Evolutionary conservation across 1,140 invertebrate genomes (phyloP), one percentile per base, ranked within the genome.

Genomic region (Trachymyrmex septentrionalis): DNA sequence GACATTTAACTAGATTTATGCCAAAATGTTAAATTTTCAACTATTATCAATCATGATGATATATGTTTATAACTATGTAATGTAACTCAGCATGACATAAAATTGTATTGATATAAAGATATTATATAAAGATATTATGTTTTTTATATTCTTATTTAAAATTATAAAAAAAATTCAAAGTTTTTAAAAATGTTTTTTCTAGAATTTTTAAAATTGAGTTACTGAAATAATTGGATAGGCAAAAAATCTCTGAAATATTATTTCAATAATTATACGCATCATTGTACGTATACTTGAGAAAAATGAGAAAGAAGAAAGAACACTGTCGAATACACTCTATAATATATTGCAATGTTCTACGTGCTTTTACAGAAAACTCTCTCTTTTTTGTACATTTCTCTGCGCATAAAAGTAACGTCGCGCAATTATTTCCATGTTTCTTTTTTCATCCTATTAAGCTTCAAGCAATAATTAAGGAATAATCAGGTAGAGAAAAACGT

Each of bases 341-440:
- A 44, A 44, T 44, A 72, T 44, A 71, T 69, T 21, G 48, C 12
- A 81, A 55, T 24, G 3, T 38, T 55, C 16, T 27, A 27, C 34
- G n/a, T 66, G 14, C 10, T 30, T 57, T 57, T 3, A 30, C 9
- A 6, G 24, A 44, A 24, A 48, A 12, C 12, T 27, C 14, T 48
- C 14, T n/a, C 24, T 44, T 44, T 77, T 69, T 69, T 71, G 19
- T 27, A 71, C 44, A 71, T 71, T 14, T 10, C 67, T 81, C 5
- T 55, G 5, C 27, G 48, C 24, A 44, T n/a, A 72, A 57, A 71
- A 80, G 14, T 38, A 81, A 44, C 10, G 50, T n/a, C 27, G 50
- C 7, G 2, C 34, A 81, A 81, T 81, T 81, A 81, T 81, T 57
- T 81, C 72, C 7, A 64, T 6, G 2, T 57, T 12, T 57, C 53